Conservation (phyloP, 2,113 vertebrate species). For the Podarcis cretensis region DNA sequence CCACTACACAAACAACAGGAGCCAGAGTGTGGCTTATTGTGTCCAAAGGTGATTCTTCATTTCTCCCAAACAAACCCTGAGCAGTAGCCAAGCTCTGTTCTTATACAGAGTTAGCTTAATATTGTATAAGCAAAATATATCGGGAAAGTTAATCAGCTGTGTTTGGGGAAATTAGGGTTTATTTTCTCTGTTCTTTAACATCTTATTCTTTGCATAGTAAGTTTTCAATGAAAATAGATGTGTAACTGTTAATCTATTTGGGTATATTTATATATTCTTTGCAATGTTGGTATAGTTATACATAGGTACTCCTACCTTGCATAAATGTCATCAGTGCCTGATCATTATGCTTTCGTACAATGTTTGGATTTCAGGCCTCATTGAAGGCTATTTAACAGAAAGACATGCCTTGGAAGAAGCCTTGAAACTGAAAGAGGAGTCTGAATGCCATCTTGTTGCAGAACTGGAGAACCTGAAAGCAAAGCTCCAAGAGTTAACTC, state of each 20-base stretch:
- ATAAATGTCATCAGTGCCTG: background rate
- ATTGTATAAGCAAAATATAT: too few species aligned
- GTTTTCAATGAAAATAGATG: background rate
- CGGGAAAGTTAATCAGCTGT: background rate
- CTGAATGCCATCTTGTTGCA: slow-evolving; percentile 81
- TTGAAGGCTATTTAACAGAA: slow-evolving; percentile 89
- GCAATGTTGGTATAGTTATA: background rate
- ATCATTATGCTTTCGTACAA: background rate
- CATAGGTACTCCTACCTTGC: background rate
- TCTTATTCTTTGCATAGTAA: background rate
- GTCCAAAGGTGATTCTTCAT: too few species aligned
- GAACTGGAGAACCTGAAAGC: slow-evolving; percentile 84
- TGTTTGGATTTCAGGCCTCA: slow-evolving; percentile 78
- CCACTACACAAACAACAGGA: too few species aligned
- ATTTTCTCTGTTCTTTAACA: background rate
- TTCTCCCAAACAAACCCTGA: too few species aligned
- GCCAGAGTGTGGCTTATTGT: too few species aligned
- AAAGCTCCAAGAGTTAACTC: slow-evolving; percentile 73
- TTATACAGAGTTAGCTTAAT: too few species aligned
- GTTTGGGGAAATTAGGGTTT: background rate
- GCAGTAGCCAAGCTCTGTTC: too few species aligned
- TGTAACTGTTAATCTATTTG: background rate
- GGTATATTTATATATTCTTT: background rate
- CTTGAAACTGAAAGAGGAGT: slow-evolving; percentile 84
- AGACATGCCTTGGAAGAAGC: slow-evolving; percentile 84